A percentile compares a stretch with the other conserved stretches of the same genome.
phyloP scores from a whole-genome alignment of 2,113 vertebrate genomes.

The Salvator merianae region DNA sequence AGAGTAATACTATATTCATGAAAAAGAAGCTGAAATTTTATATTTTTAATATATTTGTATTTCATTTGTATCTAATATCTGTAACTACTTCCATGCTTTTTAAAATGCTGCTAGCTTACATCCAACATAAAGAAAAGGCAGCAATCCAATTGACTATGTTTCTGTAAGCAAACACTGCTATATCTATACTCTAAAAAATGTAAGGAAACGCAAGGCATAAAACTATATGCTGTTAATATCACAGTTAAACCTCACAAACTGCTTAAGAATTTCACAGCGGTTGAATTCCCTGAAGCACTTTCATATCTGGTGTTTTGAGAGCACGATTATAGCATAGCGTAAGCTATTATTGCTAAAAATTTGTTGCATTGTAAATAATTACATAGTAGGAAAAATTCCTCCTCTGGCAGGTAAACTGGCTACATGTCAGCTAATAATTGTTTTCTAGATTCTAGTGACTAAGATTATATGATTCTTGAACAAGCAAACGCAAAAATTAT shows the following conservation, averaged over 20 bases:
- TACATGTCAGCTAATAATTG: slow-evolving; percentile 31
- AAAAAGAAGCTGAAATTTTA: neutral
- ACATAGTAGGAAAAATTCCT: slow-evolving; percentile 27
- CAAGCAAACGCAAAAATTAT: slow-evolving; percentile 20
- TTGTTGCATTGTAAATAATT: slow-evolving; percentile 33
- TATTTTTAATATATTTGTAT: neutral
- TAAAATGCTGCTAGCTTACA: neutral
- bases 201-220: slow-evolving; percentile 6
- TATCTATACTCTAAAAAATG: slow-evolving; percentile 1
- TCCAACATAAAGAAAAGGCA: neutral
- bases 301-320: slow-evolving; percentile 30
- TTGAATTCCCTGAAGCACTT: slow-evolving; percentile 31
- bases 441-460: slow-evolving; percentile 27
- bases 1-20: neutral
- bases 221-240: slow-evolving; percentile 1
- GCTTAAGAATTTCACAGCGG: slow-evolving; percentile 22
- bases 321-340: slow-evolving; percentile 29
- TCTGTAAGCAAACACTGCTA: neutral
- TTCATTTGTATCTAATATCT: neutral
- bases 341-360: slow-evolving; percentile 31
- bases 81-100: neutral
- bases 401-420: slow-evolving; percentile 31
- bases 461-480: slow-evolving; percentile 33
- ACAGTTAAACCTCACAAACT: slow-evolving; percentile 15
- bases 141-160: neutral